Base-by-base conservation (phyloP, 1,140 invertebrate species). In the Drosophila hydei region DNA sequence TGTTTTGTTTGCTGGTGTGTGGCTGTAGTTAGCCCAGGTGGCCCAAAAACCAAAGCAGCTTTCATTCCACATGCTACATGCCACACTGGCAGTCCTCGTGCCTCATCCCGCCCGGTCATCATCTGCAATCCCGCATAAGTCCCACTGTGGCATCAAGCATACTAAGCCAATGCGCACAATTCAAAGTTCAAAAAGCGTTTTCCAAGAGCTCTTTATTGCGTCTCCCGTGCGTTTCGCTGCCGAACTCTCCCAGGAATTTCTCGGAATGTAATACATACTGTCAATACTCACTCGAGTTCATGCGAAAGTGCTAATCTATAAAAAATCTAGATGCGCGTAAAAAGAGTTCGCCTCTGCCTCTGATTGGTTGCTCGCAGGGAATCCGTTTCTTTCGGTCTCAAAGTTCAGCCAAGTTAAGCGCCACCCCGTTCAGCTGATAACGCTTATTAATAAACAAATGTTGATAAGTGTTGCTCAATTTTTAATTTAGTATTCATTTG, bases 131-230 rank as follows among this genome's bases (percentile, higher is more conserved):
- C 47, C 2, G 30, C 30, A 33, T 18, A 42, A 54, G 27, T 56
- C 62, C 62, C 62, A 30, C 33, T 45, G 52, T 33, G 42, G 27
- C 52, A 64, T 33, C 19, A 45, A 25, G 51, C 45, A 56, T 43
- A 42, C 51, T 40, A 64, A 65, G 58, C 52, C 62, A 50, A 23
- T 58, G 55, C 45, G 5, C 33, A 70, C 51, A 70, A 23, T 71
- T 71, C 68, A 71, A 65, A 65, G 68, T 65, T 58, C 33, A 40
- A 58, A 40, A 64, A 65, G 45, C 50, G 45, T 42, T 59, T 50
- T 43, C 16, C 50, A n/a, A 54, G 21, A 30, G 48, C 48, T n/a
- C 33, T 62, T 38, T 38, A 23, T n/a, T 19, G 48, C 14, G 48
- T 19, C 23, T 47, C 40, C 21, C 21, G 23, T 54, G 40, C 51